phyloP scores from a whole-genome alignment of 2,113 vertebrate species.

The Megaleporinus macrocephalus region DNA sequence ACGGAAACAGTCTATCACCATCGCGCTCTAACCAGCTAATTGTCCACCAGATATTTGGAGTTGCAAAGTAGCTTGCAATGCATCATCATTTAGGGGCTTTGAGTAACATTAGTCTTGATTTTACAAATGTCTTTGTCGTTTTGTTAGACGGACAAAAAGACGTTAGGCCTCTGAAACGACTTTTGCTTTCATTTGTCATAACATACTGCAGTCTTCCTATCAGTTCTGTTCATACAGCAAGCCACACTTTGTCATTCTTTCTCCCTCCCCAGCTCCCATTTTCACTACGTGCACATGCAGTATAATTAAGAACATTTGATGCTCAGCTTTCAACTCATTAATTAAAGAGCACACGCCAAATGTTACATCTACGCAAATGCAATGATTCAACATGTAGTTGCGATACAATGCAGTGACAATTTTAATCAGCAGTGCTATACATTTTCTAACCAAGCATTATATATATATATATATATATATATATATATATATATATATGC shows the following conservation, averaged over 20 bases:
- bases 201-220: not conserved
- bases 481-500: too few species aligned
- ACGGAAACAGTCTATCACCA: too few species aligned
- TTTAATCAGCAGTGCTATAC: not conserved
- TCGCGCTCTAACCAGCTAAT: too few species aligned
- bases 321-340: not conserved
- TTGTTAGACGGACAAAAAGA: not conserved
- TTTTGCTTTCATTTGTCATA: not conserved
- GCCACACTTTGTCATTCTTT: not conserved
- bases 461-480: too few species aligned
- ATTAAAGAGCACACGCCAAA: conserved; percentile 33
- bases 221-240: not conserved
- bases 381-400: conserved; percentile 6
- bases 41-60: not conserved
- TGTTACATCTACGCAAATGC: not conserved
- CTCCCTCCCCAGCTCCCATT: not conserved
- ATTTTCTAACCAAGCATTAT: not conserved
- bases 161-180: not conserved
- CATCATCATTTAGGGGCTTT: not conserved
- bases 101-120: not conserved
- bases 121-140: not conserved
- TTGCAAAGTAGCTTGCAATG: not conserved
- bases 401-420: conserved; percentile 22
- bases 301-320: conserved; percentile 1
- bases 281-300: not conserved